These are phyloP conservation scores for Dromiciops gliroides DNA, from an alignment of 2,113 vertebrate species.

Conservation along the genomic window DNA sequence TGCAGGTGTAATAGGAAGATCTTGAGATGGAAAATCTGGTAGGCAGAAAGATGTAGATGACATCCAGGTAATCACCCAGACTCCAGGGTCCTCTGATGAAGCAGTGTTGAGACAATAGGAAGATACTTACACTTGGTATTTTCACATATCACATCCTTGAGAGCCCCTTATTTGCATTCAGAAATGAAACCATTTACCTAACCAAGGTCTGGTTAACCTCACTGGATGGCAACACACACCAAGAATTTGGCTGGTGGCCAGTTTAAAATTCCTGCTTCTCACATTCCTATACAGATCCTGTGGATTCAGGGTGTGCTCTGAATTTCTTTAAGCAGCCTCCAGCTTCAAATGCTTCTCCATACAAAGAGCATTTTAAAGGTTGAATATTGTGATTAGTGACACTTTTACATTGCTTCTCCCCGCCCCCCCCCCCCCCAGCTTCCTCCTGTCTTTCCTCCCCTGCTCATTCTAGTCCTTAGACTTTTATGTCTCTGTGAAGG, in stretches of 20 bases:
- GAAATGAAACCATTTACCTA: neutral
- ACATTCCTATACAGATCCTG: conserved; percentile 23
- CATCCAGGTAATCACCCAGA: conserved; percentile 25
- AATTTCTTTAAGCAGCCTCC: conserved; percentile 61
- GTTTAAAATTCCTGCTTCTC: conserved; percentile 19
- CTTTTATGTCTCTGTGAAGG: conserved; percentile 62
- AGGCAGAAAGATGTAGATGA: conserved; percentile 21
- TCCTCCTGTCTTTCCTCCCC: conserved; percentile 33
- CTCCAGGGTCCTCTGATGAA: conserved; percentile 17
- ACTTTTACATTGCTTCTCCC: conserved; percentile 62
- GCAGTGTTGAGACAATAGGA: neutral
- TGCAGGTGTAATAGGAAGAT: conserved; percentile 29
- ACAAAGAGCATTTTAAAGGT: conserved; percentile 72
- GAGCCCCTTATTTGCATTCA: neutral
- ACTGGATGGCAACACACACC: neutral
- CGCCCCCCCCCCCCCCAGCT: neutral
- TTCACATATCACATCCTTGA: neutral
- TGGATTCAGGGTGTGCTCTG: conserved; percentile 33
- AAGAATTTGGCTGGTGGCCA: conserved; percentile 62
- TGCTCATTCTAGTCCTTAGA: conserved; percentile 15
- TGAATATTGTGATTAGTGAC: conserved; percentile 70
- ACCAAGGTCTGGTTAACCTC: conserved; percentile 51
- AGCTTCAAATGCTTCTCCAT: conserved; percentile 63
- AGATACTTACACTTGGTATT: neutral
- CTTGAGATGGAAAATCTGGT: conserved; percentile 18